Evolutionary conservation across 1,140 invertebrate genomes (phyloP).

Genomic region (Drosophila asahinai): DNA sequence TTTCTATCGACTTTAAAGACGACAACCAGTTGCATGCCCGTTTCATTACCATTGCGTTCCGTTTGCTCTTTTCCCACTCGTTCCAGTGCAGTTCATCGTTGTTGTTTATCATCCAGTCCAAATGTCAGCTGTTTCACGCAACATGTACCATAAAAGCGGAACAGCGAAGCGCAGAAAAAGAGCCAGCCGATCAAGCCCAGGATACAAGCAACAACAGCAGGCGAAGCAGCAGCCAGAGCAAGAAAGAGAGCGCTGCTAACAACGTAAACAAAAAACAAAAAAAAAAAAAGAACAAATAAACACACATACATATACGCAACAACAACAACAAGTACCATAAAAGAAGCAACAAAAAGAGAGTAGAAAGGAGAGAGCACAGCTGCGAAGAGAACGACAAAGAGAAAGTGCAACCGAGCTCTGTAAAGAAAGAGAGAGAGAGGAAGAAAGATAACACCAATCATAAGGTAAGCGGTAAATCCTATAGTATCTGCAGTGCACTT

Average conservation of each 20-base stretch:
- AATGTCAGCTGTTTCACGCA: conserved; percentile 78
- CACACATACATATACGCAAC: conserved; percentile 10
- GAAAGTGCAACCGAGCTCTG: conserved; percentile 16
- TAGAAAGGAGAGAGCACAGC: conserved; percentile 5
- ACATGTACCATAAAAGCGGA: conserved; percentile 78
- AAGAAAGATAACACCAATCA: conserved; percentile 13
- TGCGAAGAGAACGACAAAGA: conserved; percentile 9
- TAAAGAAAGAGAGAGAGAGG: conserved; percentile 2
- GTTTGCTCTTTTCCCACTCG: not conserved
- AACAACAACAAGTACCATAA: conserved; percentile 25
- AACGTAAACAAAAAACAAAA: conserved; percentile 43
- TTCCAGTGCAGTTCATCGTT: conserved; percentile 38
- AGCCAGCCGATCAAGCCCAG: conserved; percentile 66
- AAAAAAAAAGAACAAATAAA: not conserved
- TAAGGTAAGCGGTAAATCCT: conserved; percentile 18
- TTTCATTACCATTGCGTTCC: conserved; percentile 5
- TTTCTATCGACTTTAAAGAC: not conserved
- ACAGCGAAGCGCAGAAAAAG: conserved; percentile 78
- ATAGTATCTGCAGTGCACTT: not conserved
- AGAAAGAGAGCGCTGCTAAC: conserved; percentile 54
- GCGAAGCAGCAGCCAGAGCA: conserved; percentile 29
- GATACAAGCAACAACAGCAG: conserved; percentile 43
- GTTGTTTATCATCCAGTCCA: conserved; percentile 52
- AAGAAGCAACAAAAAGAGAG: conserved; percentile 12
- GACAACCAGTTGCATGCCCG: conserved; percentile 1